Evolutionary conservation across 2,797 vertebrate genomes (phyloP).

Genomic region (Brotula barbata): DNA sequence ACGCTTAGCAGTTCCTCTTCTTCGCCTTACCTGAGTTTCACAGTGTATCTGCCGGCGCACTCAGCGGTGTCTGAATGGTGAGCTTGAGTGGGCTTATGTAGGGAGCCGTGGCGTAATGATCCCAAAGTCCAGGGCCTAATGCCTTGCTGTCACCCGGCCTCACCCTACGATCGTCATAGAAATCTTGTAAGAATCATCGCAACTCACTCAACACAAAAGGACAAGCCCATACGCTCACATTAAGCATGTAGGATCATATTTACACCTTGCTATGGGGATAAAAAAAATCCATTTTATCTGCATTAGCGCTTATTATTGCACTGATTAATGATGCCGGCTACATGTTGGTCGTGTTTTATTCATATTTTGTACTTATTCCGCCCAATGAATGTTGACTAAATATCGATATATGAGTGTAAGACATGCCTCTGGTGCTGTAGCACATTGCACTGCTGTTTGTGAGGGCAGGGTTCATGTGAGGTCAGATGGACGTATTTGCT

Average conservation of each 20-base stretch:
- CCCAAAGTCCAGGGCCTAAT: slow-evolving; percentile 72
- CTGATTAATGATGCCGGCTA: no score
- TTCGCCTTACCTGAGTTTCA: slow-evolving; percentile 57
- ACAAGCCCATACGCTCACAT: not conserved
- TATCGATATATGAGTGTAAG: not conserved
- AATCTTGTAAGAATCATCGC: slow-evolving; percentile 8
- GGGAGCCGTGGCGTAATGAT: slow-evolving; percentile 41
- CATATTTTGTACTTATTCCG: not conserved
- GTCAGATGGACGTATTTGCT: not conserved
- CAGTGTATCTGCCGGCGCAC: slow-evolving; percentile 50
- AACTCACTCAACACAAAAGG: not conserved
- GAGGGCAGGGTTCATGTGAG: slow-evolving; percentile 2
- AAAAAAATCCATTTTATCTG: no score
- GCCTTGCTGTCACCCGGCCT: slow-evolving; percentile 67
- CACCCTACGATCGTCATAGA: slow-evolving; percentile 40
- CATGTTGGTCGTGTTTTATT: not conserved
- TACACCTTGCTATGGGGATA: no score
- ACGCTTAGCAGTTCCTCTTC: not conserved
- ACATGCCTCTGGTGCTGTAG: no score
- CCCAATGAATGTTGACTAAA: not conserved
- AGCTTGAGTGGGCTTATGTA: slow-evolving; percentile 59
- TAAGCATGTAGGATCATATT: no score
- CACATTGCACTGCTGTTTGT: not conserved
- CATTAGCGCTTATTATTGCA: no score
- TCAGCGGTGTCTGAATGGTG: slow-evolving; percentile 38